phyloP scores from a whole-genome alignment of 1,140 invertebrate genomes.

The Tachypleus tridentatus region DNA sequence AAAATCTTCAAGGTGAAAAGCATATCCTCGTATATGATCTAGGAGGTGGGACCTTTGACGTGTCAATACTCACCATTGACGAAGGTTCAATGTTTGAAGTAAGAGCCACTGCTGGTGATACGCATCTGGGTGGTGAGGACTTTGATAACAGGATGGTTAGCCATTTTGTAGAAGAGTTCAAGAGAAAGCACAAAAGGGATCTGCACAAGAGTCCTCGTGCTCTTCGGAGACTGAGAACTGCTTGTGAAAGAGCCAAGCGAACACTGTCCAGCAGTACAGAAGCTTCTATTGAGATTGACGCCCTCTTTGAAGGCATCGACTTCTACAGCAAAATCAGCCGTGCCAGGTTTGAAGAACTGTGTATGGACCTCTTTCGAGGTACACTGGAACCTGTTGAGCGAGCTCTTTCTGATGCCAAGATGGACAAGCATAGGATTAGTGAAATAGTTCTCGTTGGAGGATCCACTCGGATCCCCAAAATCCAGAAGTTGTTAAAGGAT shows the following conservation, averaged over 20 bases:
- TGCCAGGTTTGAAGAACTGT: constrained; percentile 29
- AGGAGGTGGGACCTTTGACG: constrained; percentile 52
- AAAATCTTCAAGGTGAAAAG: constrained; percentile 24
- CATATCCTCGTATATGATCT: constrained; percentile 42
- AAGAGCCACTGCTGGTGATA: constrained; percentile 50
- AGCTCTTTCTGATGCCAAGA: constrained; percentile 55
- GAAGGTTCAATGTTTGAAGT: constrained; percentile 57
- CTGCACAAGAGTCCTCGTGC: constrained; percentile 31
- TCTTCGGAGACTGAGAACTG: constrained; percentile 49
- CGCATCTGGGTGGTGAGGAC: constrained; percentile 21
- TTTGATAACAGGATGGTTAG: constrained; percentile 45
- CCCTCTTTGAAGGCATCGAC: constrained; percentile 21
- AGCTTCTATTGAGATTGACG: constrained; percentile 44
- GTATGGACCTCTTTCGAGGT: constrained; percentile 24
- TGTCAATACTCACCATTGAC: constrained; percentile 74
- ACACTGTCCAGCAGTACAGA: constrained; percentile 87
- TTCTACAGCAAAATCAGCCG: constrained; percentile 16
- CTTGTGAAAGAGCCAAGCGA: constrained; percentile 51
- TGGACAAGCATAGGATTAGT: constrained; percentile 46
- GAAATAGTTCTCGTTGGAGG: constrained; percentile 42
- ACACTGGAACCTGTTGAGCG: constrained; percentile 40
- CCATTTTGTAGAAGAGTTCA: constrained; percentile 29
- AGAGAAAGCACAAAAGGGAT: constrained; percentile 36
- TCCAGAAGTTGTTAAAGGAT: constrained; percentile 30
- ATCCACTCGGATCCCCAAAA: constrained; percentile 36